Base-by-base conservation (phyloP, 2,888 invertebrate species). In the Rhyacophila evoluta region DNA sequence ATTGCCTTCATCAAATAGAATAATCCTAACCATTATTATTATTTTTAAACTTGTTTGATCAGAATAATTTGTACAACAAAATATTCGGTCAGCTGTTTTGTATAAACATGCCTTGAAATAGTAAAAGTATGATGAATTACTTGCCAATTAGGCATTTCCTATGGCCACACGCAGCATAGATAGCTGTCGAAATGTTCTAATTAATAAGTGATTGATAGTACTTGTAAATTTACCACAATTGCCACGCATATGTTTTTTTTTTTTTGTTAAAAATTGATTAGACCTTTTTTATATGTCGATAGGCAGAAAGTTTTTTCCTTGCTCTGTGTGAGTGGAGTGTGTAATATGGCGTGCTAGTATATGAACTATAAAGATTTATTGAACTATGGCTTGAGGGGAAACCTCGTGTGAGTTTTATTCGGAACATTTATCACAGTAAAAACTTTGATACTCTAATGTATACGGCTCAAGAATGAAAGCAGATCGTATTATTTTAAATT, bases 351-450 rank as follows among this genome's bases (percentile, higher is more conserved):
- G 19, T 55, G 25, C 19, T 55, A 2, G 15, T 55, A 25, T 19
- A 55, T 25, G 25, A 55, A 55, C 11, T 19, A 8, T 55, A 15
- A 55, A 55, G 55, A 55, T 55, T 55, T 55, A 55, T 55, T 55
- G 19, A 8, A 55, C 55, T 19, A 55, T 55, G 15, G 55, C 55
- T 55, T 19, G 55, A 25, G 55, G 55, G 55, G 55, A 55, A 55
- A 55, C 55, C 8, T 15, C 55, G 55, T 55, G 55, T 55, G 55
- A 55, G 55, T 55, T 55, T 55, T 55, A 55, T 55, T 55, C 19
- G 55, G 55, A 55, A 55, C 55, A 55, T 12, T 55, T 55, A 55
- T 55, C 55, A 55, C 55, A 19, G 19, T 55, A 55, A 19, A 55
- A 55, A 55, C 19, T 55, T 10, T 55, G 15, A 6, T 33, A 19